Conservation (phyloP, 2,113 vertebrate genomes). For the Callithrix jacchus region DNA sequence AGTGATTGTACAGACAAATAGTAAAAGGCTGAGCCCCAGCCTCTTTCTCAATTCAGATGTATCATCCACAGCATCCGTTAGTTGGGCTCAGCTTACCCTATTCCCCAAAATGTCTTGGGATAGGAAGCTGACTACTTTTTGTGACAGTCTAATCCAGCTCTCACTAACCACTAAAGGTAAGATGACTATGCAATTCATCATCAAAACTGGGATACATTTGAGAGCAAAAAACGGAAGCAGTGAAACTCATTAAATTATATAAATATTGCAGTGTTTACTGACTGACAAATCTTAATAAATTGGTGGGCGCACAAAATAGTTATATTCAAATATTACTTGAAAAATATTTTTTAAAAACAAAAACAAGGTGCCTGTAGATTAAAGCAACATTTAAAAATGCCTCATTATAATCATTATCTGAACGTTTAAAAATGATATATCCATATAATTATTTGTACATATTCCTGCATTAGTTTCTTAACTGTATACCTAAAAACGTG, state of each 20-base stretch:
- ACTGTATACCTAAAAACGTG: background rate
- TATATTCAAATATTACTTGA: background rate
- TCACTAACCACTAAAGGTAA: background rate
- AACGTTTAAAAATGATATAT: background rate
- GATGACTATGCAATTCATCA: background rate
- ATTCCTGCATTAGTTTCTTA: background rate
- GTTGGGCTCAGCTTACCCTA: background rate
- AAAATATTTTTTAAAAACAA: background rate
- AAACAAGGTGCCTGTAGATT: background rate
- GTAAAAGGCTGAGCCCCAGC: background rate
- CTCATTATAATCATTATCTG: background rate
- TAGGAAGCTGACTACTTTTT: background rate
- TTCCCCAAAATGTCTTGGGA: background rate
- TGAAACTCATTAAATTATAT: background rate
- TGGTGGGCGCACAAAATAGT: background rate
- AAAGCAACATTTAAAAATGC: constrained; percentile 29
- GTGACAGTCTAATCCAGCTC: background rate
- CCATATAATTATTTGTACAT: background rate
- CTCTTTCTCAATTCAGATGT: background rate
- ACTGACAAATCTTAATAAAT: background rate
- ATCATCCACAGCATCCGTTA: background rate
- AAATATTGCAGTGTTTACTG: background rate
- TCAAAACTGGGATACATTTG: background rate
- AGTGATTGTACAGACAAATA: background rate
- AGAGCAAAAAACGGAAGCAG: background rate